Percentiles rank a stretch among this genome's conserved stretches.
phyloP scores from a whole-genome alignment of 1,140 invertebrate genomes.

The Diprion similis region DNA sequence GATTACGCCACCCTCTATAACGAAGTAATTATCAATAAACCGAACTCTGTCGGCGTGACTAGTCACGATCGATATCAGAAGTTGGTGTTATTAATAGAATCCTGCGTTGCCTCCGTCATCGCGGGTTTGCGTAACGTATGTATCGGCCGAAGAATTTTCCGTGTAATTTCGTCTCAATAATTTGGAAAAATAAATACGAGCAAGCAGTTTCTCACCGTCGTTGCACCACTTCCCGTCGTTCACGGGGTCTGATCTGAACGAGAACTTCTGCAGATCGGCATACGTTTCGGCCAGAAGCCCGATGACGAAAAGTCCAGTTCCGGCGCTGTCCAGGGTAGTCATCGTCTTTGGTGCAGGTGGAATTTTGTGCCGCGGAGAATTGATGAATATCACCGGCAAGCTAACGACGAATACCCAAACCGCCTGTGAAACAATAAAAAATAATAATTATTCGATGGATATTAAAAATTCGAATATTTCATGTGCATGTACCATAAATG shows the following conservation, averaged over 20 bases:
- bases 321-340: constrained; percentile 84
- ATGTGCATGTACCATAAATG: no score
- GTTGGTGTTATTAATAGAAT: no score
- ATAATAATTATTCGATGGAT: constrained; percentile 14
- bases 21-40: no score
- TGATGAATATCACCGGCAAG: constrained; percentile 89
- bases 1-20: no score
- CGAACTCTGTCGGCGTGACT: no score
- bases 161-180: no score
- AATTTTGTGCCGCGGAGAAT: constrained; percentile 82
- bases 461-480: neutral
- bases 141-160: no score
- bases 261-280: constrained; percentile 91
- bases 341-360: constrained; percentile 80
- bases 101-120: no score
- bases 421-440: constrained; percentile 67
- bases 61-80: no score
- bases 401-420: constrained; percentile 93
- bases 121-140: no score
- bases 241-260: constrained; percentile 83
- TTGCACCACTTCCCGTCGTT: constrained; percentile 93
- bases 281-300: constrained; percentile 88
- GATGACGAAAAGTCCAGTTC: constrained; percentile 81
- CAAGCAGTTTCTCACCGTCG: constrained; percentile 67
- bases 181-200: no score